These are phyloP conservation scores for Heloderma charlesbogerti DNA, from an alignment of 2,113 vertebrate genomes.

Conservation along the genomic window DNA sequence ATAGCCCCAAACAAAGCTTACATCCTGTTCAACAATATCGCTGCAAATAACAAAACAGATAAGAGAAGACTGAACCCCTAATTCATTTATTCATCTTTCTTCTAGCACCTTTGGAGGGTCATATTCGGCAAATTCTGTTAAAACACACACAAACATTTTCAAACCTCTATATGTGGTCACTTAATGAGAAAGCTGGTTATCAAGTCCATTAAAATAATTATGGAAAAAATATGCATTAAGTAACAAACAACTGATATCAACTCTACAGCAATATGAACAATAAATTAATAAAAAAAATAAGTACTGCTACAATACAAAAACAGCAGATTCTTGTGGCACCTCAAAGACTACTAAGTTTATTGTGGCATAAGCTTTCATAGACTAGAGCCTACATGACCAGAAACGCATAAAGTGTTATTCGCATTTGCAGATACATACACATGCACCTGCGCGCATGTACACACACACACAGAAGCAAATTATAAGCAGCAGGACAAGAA, in stretches of 20 bases:
- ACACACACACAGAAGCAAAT: neutral
- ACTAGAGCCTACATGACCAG: neutral
- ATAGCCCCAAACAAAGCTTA: constrained; percentile 21
- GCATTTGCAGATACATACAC: neutral
- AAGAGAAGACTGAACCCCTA: neutral
- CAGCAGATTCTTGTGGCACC: neutral
- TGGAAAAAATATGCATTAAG: neutral
- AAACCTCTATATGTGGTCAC: constrained; percentile 3
- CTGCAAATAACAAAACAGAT: constrained; percentile 8
- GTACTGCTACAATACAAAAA: neutral
- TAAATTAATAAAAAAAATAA: neutral
- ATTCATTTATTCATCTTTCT: constrained; percentile 15
- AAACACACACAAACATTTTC: neutral
- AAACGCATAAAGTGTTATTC: neutral
- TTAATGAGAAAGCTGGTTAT: constrained; percentile 11
- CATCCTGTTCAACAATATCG: neutral
- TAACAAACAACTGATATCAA: neutral
- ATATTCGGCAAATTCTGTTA: neutral
- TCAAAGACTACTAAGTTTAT: neutral
- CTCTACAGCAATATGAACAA: neutral
- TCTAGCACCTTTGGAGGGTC: neutral
- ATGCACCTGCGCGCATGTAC: no score
- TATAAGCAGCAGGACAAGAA: neutral
- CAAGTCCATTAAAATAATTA: constrained; percentile 17
- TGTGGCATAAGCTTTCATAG: neutral